phyloP scores from a whole-genome alignment of 2,113 vertebrate species.

The Menura novaehollandiae region DNA sequence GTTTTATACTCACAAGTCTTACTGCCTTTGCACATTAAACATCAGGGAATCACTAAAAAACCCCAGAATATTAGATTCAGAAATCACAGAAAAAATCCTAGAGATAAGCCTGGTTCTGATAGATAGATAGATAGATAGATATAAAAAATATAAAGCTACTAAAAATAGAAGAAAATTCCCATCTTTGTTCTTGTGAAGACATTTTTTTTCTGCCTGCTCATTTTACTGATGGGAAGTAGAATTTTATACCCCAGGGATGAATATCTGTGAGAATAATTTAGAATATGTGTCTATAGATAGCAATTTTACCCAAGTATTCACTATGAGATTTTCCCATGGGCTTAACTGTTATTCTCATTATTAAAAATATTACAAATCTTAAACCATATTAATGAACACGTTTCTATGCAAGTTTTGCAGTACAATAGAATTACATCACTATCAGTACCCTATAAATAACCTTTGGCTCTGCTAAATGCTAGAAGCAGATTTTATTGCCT shows the following conservation, averaged over 20 bases:
- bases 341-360: background rate
- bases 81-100: background rate
- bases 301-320: background rate
- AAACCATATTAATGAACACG: background rate
- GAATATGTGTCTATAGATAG: background rate
- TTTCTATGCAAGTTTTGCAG: background rate
- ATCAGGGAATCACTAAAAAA: background rate
- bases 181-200: background rate
- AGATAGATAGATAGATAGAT: background rate
- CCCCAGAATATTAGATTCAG: background rate
- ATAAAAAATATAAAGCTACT: background rate
- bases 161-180: background rate
- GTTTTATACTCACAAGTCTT: background rate
- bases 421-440: background rate
- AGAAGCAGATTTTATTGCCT: slow-evolving; percentile 30
- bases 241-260: background rate
- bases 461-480: background rate
- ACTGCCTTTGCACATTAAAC: background rate
- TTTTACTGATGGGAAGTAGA: background rate
- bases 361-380: background rate
- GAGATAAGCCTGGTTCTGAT: background rate
- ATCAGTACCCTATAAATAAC: background rate
- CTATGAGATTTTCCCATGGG: background rate
- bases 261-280: background rate
- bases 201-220: background rate